A percentile compares a stretch with the other conserved stretches of the same genome.
Conservation (phyloP, 2,888 invertebrate genomes). For the Suillia variegata region DNA sequence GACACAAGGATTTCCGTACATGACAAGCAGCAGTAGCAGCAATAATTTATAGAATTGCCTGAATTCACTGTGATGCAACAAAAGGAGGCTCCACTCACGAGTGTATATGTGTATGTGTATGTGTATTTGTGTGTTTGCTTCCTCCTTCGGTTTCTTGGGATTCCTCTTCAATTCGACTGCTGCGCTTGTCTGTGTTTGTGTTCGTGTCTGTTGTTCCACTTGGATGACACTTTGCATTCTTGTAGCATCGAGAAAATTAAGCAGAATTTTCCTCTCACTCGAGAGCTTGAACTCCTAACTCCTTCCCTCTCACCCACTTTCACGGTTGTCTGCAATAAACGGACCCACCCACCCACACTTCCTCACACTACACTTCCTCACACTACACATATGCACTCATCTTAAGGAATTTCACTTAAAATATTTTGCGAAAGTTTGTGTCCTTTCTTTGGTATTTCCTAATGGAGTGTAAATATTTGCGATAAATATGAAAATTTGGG, state of each 20-base stretch:
- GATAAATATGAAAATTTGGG: conserved; percentile 50
- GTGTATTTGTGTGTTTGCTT: conserved; percentile 22
- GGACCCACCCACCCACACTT: conserved; percentile 17
- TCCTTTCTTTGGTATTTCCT: conserved; percentile 48
- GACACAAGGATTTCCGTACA: conserved; percentile 56
- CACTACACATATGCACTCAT: conserved; percentile 29
- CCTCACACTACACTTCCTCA: no score
- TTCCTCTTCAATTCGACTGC: neutral
- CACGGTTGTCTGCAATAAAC: neutral
- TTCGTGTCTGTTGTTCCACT: conserved; percentile 44
- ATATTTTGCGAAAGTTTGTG: conserved; percentile 45
- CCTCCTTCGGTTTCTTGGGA: neutral
- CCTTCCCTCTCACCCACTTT: neutral
- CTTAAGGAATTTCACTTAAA: conserved; percentile 44
- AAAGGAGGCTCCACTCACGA: neutral
- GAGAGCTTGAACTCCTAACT: neutral
- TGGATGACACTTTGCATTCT: conserved; percentile 55
- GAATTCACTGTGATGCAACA: conserved; percentile 32
- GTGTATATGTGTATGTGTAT: conserved; percentile 9
- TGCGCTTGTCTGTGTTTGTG: conserved; percentile 16
- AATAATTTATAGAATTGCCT: conserved; percentile 53
- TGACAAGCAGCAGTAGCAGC: conserved; percentile 50
- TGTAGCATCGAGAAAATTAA: conserved; percentile 44
- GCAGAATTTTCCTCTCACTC: conserved; percentile 13
- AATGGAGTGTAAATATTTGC: conserved; percentile 55